phyloP scores from a whole-genome alignment of 2,797 vertebrate genomes.

The Harpagifer antarcticus region DNA sequence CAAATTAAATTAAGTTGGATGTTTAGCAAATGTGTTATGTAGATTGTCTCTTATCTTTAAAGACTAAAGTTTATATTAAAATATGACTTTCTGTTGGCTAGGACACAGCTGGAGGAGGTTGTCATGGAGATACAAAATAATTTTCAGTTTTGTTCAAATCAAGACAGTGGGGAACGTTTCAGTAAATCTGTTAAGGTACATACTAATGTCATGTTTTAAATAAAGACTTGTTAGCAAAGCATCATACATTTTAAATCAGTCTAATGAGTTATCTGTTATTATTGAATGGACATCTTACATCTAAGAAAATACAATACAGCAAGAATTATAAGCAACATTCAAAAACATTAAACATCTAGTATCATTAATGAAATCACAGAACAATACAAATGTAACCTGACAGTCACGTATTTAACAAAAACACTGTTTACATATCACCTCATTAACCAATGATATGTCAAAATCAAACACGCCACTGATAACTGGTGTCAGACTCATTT shows the following conservation, averaged over 20 bases:
- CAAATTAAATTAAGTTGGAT: conserved; percentile 20
- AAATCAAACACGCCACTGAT: not conserved
- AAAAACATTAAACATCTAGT: not conserved
- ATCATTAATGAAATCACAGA: not conserved
- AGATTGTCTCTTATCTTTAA: conserved; percentile 4
- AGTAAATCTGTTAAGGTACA: not conserved
- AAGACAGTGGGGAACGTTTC: no score
- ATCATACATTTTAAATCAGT: no score
- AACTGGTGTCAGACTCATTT: conserved; percentile 5
- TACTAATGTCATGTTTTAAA: not conserved
- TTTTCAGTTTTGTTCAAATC: not conserved
- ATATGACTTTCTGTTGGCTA: not conserved
- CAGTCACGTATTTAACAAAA: not conserved
- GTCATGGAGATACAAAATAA: not conserved
- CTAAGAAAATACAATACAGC: no score
- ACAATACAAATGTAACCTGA: not conserved
- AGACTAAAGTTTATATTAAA: no score
- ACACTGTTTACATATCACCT: not conserved
- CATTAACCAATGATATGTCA: not conserved
- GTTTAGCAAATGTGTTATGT: not conserved
- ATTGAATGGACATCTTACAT: not conserved
- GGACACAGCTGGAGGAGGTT: not conserved
- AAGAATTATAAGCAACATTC: no score
- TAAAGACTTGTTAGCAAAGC: no score
- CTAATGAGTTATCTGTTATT: not conserved